A percentile compares a stretch with the other conserved stretches of the same genome.
Evolutionary conservation across 37 sponge, comb jelly and placozoan species (phyloP).

Genomic region (Crambe crambe): DNA sequence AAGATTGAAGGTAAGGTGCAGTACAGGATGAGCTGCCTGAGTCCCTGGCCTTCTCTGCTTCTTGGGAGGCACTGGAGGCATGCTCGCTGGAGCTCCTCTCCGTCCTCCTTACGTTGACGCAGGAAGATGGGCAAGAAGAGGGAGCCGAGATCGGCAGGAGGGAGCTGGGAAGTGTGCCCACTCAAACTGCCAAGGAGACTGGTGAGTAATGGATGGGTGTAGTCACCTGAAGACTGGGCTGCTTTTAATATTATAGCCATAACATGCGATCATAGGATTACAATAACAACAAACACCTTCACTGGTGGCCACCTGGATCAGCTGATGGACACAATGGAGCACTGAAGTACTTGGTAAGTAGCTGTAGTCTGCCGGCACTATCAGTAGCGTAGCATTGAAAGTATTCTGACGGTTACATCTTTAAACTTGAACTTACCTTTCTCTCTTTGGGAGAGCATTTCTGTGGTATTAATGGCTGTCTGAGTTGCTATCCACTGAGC

Average conservation of each 20-base stretch:
- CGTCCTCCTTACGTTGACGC: neutral
- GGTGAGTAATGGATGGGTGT: neutral
- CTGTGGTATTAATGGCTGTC: neutral
- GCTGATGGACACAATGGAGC: neutral
- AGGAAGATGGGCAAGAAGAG: neutral
- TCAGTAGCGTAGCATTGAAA: too few relatives aligned
- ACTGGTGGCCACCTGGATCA: neutral
- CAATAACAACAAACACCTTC: neutral
- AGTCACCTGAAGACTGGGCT: neutral
- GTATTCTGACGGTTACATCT: too few relatives aligned
- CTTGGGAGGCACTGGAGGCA: neutral
- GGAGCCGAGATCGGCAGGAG: constrained; percentile 9
- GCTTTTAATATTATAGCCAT: too few relatives aligned
- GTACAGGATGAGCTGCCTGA: neutral
- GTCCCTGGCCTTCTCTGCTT: neutral
- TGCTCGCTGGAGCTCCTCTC: neutral
- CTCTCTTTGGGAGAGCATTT: neutral
- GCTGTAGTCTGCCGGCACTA: constrained; percentile 9
- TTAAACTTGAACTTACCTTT: neutral
- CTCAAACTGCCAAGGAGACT: neutral
- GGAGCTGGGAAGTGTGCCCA: neutral
- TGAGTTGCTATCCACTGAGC: neutral
- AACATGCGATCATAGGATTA: too few relatives aligned
- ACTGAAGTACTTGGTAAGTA: constrained; percentile 4
- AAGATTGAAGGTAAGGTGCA: constrained; percentile 7